Evolutionary conservation across 2,888 invertebrate species (phyloP).

Genomic region (Lycia hirtaria): DNA sequence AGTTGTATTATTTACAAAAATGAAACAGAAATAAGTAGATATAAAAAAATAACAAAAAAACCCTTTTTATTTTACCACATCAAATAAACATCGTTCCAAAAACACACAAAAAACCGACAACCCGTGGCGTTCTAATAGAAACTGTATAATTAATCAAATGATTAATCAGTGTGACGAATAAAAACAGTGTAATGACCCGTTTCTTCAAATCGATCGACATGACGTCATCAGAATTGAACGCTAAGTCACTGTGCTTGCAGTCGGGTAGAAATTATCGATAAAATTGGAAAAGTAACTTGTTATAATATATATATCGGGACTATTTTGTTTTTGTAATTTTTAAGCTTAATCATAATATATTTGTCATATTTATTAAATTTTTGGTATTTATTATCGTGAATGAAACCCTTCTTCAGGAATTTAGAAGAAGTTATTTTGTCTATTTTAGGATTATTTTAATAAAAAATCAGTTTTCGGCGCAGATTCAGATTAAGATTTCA

Average conservation of each 20-base stretch:
- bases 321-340: background rate
- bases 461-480: too few species aligned
- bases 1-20: background rate
- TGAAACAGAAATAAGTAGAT: background rate
- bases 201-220: constrained; percentile 81
- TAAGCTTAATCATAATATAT: too few species aligned
- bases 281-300: constrained; percentile 4
- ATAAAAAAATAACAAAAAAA: constrained; percentile 20
- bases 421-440: too few species aligned
- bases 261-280: constrained; percentile 60
- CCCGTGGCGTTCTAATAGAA: constrained; percentile 73
- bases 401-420: too few species aligned
- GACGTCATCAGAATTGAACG: constrained; percentile 81
- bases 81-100: constrained; percentile 52
- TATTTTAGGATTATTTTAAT: too few species aligned
- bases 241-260: constrained; percentile 72
- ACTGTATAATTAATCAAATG: constrained; percentile 83
- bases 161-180: constrained; percentile 85
- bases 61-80: constrained; percentile 34
- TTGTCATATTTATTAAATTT: too few species aligned
- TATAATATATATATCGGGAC: background rate
- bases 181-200: constrained; percentile 84
- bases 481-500: too few species aligned
- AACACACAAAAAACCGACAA: constrained; percentile 61
- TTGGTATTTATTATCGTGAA: too few species aligned